Evolutionary conservation across 2,113 vertebrate genomes (phyloP), one percentile per base, ranked within the genome.

Genomic region (Halichoerus grypus): DNA sequence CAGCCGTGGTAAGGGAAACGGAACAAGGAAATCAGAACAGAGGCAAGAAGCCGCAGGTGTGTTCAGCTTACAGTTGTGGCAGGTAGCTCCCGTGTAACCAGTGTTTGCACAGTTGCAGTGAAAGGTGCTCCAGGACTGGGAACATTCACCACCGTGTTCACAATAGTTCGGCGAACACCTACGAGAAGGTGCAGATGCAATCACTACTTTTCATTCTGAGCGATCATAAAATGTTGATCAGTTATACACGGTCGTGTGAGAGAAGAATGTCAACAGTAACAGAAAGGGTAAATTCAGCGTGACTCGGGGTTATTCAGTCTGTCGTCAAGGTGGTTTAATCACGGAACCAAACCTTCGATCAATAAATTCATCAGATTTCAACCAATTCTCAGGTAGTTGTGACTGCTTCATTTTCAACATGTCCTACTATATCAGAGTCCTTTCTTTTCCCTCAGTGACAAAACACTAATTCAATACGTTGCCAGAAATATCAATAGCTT

Each of bases 111-210:
- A 99, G 97, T 99, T 99, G 96, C 99, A 99, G 97, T 99, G 99
- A 93, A 99, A 99, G 81, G 97, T 98, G 93, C 97, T 99, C 99
- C 99, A 99, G 1, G 99, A 99, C 98, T 99, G 99, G n/a, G 99
- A 99, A 69, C 99, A 99, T 93, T 98, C 98, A 19, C 99, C 99
- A 18, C 99, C 99, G 0, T 99, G 99, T 97, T 99, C 99, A 97
- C 99, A 99, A 31, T 99, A 99, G 98, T 99, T 99, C 86, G 99
- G 99, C 2, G 99, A 99, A 98, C 99, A 99, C 97, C 99, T 99
- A 97, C 71, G 97, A 80, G n/a, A 96, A 94, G 88, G 95, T 0
- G 1, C 97, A 91, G 1, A 12, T 49, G 7, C 1, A 95, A 85
- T 97, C 21, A 87, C 14, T n/a, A 0, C 55, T 24, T 69, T 88